Evolutionary conservation across 2,888 invertebrate species (phyloP), one percentile per base, ranked within the genome.

Genomic region (Oscheius onirici): DNA sequence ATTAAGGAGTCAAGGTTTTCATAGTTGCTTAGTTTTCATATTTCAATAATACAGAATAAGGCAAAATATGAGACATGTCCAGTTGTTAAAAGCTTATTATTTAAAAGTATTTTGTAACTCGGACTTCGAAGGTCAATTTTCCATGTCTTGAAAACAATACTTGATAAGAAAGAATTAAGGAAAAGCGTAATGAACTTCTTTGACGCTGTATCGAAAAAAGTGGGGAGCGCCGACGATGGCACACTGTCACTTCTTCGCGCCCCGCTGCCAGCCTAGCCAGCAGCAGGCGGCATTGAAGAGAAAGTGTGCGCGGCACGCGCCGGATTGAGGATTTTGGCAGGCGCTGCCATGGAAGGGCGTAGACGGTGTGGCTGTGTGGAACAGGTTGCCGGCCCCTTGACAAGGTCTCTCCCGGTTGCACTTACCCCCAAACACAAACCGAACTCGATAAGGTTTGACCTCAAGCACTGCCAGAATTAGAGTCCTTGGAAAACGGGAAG

Each of bases 321-420:
- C 60, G 63, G 63, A 63, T 63, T 63, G 63, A 63, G 63, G 63
- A 63, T 63, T 63, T 63, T 63, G 63, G 34, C 34, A 34, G 34
- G 63, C 63, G 63, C 63, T 63, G 63, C 63, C 63, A 63, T 63
- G 63, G 63, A 63, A 63, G 63, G 63, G 63, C 63, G 63, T 63
- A 63, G 63, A 63, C 63, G 63, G 63, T 63, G 58, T 49, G 34
- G 34, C 34, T 34, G 49, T 22, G 49, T 58, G 58, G 58, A 58
- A 58, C 58, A 46, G 63, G 63, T 63, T 44, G 46, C 63, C 63
- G 46, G 49, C 63, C 24, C 34, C 34, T 63, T 46, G 49, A 46
- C 63, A 63, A 63, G 63, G 63, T 63, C 63, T 63, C 49, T 63
- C 63, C 49, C 63, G 63, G 34, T 63, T 63, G 63, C 63, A 63